A percentile compares a stretch with the other conserved stretches of the same genome.
phyloP scores from a whole-genome alignment of 2,113 vertebrate genomes.

The Otus sunia region DNA sequence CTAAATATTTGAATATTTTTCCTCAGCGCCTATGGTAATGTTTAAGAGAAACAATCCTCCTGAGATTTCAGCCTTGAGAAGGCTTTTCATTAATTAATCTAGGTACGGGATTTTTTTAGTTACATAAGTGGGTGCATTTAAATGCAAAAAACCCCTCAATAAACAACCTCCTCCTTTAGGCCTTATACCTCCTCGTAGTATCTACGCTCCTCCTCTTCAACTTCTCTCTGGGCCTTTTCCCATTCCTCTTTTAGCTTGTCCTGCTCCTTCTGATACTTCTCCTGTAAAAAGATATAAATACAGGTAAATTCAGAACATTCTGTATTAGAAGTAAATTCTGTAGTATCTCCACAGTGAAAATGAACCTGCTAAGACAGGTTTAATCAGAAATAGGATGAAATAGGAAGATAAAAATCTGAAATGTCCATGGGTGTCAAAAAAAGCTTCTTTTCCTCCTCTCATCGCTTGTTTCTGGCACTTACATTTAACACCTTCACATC shows the following conservation, averaged over 20 bases:
- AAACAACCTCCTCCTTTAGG: background rate
- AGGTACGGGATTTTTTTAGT: background rate
- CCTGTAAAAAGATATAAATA: slow-evolving; percentile 70
- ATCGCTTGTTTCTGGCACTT: background rate
- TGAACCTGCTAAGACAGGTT: background rate
- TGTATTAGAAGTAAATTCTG: background rate
- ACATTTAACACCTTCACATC: background rate
- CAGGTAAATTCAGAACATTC: background rate
- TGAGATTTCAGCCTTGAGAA: background rate
- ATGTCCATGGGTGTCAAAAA: background rate
- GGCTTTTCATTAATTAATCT: background rate
- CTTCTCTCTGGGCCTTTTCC: slow-evolving; percentile 95
- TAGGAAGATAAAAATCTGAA: background rate
- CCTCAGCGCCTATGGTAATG: background rate
- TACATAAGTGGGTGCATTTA: background rate
- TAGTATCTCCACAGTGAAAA: background rate
- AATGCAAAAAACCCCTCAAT: background rate
- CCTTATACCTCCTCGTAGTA: slow-evolving; percentile 92
- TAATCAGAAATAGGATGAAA: background rate
- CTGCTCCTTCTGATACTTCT: slow-evolving; percentile 92
- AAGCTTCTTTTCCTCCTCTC: background rate
- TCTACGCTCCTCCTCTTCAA: slow-evolving; percentile 92
- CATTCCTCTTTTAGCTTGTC: slow-evolving; percentile 95
- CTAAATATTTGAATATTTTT: slow-evolving; percentile 26
- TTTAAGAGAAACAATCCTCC: background rate